phyloP scores from a whole-genome alignment of 2,797 vertebrate species.

The Aphelocoma californica region DNA sequence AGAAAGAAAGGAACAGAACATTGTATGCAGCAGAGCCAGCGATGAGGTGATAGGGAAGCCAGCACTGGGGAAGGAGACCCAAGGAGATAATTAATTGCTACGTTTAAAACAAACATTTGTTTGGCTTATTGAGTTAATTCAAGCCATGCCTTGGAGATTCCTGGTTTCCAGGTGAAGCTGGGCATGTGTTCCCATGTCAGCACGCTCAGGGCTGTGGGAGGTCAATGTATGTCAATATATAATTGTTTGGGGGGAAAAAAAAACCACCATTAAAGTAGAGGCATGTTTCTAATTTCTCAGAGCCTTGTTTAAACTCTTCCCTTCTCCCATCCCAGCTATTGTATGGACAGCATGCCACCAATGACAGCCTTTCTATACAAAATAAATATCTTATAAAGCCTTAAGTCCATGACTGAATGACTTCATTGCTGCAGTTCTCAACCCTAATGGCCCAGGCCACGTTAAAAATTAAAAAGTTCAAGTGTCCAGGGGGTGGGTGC shows the following conservation, averaged over 20 bases:
- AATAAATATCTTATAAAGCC: not conserved
- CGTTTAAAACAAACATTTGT: conserved; percentile 46
- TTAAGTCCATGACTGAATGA: not conserved
- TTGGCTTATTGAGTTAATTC: conserved; percentile 22
- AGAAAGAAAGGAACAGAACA: conserved; percentile 63
- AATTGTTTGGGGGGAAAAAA: rapidly evolving
- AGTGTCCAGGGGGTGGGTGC: not conserved
- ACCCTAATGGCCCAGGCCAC: rapidly evolving
- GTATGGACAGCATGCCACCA: not conserved
- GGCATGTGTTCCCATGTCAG: not conserved
- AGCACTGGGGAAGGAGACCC: conserved; percentile 1
- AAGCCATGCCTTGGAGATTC: not conserved
- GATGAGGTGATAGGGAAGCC: conserved; percentile 39
- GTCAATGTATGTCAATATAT: not conserved
- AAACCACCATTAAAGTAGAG: not conserved
- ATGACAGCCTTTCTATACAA: not conserved
- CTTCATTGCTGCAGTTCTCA: not conserved
- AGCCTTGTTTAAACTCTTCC: not conserved
- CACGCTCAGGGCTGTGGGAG: not conserved
- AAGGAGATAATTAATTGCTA: conserved; percentile 34
- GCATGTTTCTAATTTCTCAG: conserved; percentile 33
- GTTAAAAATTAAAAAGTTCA: not conserved
- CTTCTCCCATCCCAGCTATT: conserved; percentile 6
- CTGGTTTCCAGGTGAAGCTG: conserved; percentile 47
- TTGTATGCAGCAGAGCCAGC: conserved; percentile 13